Evolutionary conservation across 2,888 invertebrate species (phyloP).

Genomic region (Drosophila sordidula): DNA sequence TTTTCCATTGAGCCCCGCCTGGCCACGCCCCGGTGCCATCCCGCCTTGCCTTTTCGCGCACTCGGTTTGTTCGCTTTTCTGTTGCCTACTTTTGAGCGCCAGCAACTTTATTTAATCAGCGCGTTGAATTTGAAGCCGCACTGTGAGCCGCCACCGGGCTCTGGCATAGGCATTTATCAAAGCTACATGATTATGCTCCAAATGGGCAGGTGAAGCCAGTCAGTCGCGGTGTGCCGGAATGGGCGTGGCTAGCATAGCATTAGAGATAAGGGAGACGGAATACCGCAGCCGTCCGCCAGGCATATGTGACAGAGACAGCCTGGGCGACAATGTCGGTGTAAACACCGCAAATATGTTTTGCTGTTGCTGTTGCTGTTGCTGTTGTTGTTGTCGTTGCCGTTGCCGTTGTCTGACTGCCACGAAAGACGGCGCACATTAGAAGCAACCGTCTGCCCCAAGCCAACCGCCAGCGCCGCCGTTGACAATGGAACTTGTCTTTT

Average conservation of each 20-base stretch:
- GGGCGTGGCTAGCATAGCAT: neutral
- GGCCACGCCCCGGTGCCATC: too few relatives aligned
- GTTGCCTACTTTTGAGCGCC: constrained; percentile 46
- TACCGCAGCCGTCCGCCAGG: constrained; percentile 9
- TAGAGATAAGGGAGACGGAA: constrained; percentile 25
- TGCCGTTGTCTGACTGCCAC: constrained; percentile 40
- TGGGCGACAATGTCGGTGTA: constrained; percentile 71
- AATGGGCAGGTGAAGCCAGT: constrained; percentile 67
- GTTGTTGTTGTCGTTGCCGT: constrained; percentile 32
- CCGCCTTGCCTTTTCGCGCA: neutral
- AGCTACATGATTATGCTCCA: constrained; percentile 78
- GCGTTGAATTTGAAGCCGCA: constrained; percentile 53
- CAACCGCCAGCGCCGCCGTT: constrained; percentile 39
- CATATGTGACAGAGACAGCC: constrained; percentile 76
- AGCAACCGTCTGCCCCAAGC: constrained; percentile 14
- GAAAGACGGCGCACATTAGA: constrained; percentile 46
- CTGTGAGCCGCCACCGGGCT: constrained; percentile 31
- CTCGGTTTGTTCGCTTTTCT: neutral
- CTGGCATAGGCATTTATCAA: constrained; percentile 69
- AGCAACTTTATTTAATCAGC: constrained; percentile 77
- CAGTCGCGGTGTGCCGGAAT: neutral
- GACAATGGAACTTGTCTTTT: constrained; percentile 81
- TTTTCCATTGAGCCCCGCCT: constrained; percentile 48
- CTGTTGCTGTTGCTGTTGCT: constrained; percentile 33
- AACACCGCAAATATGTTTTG: constrained; percentile 80